phyloP scores from a whole-genome alignment of 2,797 vertebrate genomes.

The Manis pentadactyla region DNA sequence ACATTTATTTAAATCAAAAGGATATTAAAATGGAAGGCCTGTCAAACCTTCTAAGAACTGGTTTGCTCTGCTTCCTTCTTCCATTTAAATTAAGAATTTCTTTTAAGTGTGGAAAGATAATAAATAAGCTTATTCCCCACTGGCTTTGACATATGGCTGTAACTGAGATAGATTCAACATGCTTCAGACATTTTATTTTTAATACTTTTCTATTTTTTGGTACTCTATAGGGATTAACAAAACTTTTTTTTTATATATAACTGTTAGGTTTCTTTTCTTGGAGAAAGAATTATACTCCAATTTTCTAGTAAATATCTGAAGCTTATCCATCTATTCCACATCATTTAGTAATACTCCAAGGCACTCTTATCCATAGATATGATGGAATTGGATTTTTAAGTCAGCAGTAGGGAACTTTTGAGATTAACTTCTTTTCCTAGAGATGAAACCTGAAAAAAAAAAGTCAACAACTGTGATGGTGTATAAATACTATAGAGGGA shows the following conservation, averaged over 20 bases:
- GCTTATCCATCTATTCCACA: conserved; percentile 70
- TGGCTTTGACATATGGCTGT: background rate
- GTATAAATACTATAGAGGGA: background rate
- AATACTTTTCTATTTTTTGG: conserved; percentile 25
- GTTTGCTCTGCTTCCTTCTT: background rate
- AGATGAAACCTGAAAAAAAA: conserved; percentile 38
- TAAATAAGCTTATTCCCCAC: background rate
- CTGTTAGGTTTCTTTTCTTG: conserved; percentile 82
- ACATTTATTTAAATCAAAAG: conserved; percentile 6
- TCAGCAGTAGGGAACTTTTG: conserved; percentile 52
- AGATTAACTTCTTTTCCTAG: conserved; percentile 67
- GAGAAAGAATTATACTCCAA: conserved; percentile 74
- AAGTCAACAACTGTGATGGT: background rate
- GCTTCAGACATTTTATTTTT: conserved; percentile 44
- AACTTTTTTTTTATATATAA: conserved; percentile 76
- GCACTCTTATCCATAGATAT: conserved; percentile 56
- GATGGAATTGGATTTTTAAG: conserved; percentile 67
- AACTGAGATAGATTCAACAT: background rate
- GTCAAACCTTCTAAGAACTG: background rate
- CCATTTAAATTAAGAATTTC: conserved; percentile 15
- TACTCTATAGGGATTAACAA: conserved; percentile 45
- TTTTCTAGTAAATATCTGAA: conserved; percentile 84
- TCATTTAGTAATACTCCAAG: conserved; percentile 53
- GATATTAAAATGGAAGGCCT: background rate
- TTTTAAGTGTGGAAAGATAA: background rate